These are phyloP conservation scores for Cheilosia vulpina DNA, from an alignment of 2,888 invertebrate genomes.

Conservation along the genomic window DNA sequence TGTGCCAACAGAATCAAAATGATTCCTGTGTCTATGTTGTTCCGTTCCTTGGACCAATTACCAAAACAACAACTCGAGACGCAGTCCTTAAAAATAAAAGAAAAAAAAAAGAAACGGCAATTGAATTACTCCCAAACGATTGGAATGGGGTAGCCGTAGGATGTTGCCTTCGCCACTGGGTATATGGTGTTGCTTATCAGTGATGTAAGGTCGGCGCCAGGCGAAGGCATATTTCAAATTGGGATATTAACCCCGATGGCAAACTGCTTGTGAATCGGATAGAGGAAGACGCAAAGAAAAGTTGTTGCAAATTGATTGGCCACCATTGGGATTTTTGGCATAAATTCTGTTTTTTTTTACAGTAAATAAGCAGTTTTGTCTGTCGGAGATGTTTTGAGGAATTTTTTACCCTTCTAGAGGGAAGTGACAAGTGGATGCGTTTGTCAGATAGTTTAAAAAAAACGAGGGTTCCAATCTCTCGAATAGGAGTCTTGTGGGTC, in stretches of 20 bases:
- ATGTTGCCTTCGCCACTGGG: not conserved
- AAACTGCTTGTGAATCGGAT: conserved; percentile 3
- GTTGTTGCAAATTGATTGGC: conserved; percentile 28
- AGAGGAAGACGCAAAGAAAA: not conserved
- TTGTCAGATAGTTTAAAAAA: too few species aligned
- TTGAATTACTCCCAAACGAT: conserved; percentile 35
- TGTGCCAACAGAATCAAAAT: conserved; percentile 28
- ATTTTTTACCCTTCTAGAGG: too few species aligned
- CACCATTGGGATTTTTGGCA: conserved; percentile 36
- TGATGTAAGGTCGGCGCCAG: conserved; percentile 48
- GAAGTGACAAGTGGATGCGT: too few species aligned
- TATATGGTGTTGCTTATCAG: conserved; percentile 34
- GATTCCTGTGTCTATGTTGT: conserved; percentile 24
- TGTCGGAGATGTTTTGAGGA: not conserved
- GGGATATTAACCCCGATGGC: conserved; percentile 41
- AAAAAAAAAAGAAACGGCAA: not conserved
- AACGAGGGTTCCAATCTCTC: too few species aligned
- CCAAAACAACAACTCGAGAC: conserved; percentile 9
- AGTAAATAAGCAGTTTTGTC: conserved; percentile 2
- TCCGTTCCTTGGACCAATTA: conserved; percentile 54
- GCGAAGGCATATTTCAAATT: conserved; percentile 45
- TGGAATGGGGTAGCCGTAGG: conserved; percentile 23
- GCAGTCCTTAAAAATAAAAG: not conserved
- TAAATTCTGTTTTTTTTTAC: not conserved
- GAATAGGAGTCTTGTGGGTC: too few species aligned